phyloP scores from a whole-genome alignment of 1,140 invertebrate genomes.

The Dreissena polymorpha region DNA sequence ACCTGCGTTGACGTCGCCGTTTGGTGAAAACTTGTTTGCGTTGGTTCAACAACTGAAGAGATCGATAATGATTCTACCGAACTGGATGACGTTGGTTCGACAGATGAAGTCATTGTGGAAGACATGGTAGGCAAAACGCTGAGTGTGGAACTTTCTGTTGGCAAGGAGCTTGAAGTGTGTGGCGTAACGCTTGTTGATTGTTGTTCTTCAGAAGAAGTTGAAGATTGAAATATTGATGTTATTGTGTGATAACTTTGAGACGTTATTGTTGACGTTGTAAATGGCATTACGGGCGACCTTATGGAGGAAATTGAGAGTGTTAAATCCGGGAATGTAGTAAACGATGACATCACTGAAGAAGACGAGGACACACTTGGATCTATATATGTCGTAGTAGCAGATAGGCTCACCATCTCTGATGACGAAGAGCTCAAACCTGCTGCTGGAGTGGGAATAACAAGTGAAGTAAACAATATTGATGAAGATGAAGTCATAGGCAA shows the following conservation, averaged over 20 bases:
- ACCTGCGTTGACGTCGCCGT: too few relatives aligned
- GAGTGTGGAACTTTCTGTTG: too few relatives aligned
- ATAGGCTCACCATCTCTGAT: neutral
- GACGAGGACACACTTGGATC: neutral
- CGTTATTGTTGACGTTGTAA: neutral
- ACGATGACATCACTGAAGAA: neutral
- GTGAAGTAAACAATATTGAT: neutral
- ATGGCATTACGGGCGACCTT: slow-evolving; percentile 7
- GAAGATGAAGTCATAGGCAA: neutral
- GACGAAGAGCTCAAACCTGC: neutral
- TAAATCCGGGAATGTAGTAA: neutral
- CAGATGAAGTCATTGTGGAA: neutral
- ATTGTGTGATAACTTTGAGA: neutral
- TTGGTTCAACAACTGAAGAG: neutral
- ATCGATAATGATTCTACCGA: neutral
- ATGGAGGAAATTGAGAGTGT: neutral
- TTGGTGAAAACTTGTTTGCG: too few relatives aligned
- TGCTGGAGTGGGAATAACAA: neutral
- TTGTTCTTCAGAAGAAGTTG: neutral
- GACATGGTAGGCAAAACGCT: too few relatives aligned
- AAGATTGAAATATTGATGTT: neutral
- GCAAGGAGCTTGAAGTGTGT: too few relatives aligned
- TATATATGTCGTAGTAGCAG: neutral
- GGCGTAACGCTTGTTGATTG: too few relatives aligned
- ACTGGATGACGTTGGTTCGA: neutral